Conservation (phyloP, 2,888 invertebrate genomes). For the Uropetala carovei region DNA sequence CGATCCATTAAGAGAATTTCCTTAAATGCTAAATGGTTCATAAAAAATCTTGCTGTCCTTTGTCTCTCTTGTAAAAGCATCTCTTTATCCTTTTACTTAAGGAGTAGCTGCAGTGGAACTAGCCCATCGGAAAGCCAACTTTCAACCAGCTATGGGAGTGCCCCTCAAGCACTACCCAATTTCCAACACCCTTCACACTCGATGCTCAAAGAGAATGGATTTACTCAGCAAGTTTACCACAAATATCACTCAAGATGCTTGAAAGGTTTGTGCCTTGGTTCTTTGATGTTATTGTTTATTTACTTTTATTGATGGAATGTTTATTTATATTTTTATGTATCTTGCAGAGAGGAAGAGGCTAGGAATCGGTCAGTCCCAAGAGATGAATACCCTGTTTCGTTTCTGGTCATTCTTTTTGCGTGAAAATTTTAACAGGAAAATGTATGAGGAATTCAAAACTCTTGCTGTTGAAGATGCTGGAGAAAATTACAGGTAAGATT, state of each 20-base stretch:
- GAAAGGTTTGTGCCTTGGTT: slow-evolving; percentile 80
- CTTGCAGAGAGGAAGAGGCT: slow-evolving; percentile 91
- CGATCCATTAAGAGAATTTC: no score
- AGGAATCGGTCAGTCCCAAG: slow-evolving; percentile 96
- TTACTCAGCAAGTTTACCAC: slow-evolving; percentile 98
- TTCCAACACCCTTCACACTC: slow-evolving; percentile 98
- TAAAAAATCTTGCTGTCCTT: background rate
- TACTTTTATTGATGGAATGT: background rate
- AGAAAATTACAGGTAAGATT: slow-evolving; percentile 90
- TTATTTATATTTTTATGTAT: slow-evolving; percentile 66
- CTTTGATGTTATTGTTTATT: slow-evolving; percentile 34
- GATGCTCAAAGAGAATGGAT: slow-evolving; percentile 95
- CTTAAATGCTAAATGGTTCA: no score
- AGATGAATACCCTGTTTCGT: slow-evolving; percentile 99
- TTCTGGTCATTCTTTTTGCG: slow-evolving; percentile 99
- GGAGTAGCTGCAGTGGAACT: slow-evolving; percentile 86
- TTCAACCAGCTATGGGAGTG: slow-evolving; percentile 86
- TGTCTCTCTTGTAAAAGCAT: background rate
- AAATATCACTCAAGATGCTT: slow-evolving; percentile 96
- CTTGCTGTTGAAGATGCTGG: slow-evolving; percentile 96
- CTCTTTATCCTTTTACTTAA: slow-evolving; percentile 66
- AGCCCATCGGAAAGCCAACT: slow-evolving; percentile 82
- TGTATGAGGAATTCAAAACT: slow-evolving; percentile 97
- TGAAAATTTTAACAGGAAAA: slow-evolving; percentile 97
- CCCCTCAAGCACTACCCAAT: slow-evolving; percentile 89